Evolutionary conservation across 2,888 invertebrate genomes (phyloP), one percentile per base, ranked within the genome.

Genomic region (Trichopria drosophilae): DNA sequence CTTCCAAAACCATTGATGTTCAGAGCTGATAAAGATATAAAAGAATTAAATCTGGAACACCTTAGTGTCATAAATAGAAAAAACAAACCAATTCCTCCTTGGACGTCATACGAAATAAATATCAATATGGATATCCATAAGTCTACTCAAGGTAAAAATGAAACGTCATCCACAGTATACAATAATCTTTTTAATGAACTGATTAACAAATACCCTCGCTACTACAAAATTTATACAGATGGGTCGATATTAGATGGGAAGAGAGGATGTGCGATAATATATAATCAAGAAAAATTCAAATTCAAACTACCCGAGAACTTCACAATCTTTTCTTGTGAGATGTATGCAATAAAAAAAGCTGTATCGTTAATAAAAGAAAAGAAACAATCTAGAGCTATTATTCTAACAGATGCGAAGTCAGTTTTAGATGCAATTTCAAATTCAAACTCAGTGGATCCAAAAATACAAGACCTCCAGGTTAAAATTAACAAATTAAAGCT

Each of bases 221-320:
- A 41, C 24, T 22, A 22, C 2, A 28, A 41, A 41, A n/a, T 41
- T 4, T 41, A 29, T 20, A 41, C 42, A 7, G 32, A 43, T n/a
- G 43, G 42, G n/a, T 42, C 31, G n/a, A 42, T 19, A 29, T 13
- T 31, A 31, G 13, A 42, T 2, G 31, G 10, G 31, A 15, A 42
- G 13, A 7, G 28, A 20, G 42, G 19, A 12, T 42, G 42, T 22
- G 23, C 42, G 4, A 42, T 42, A 6, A 42, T 20, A 2, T 42
- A 16, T 9, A 31, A 42, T 31, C 23, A 31, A 3, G 24, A 31
- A 42, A 31, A 10, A n/a, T 10, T 42, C 19, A 16, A 19, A 19
- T 18, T 6, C 4, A 42, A 20, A 31, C 42, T 42, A 20, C 42
- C 42, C 5, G 15, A 26, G 12, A 16, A 29, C 12, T 31, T 29